A percentile compares a stretch with the other conserved stretches of the same genome.
Conservation (phyloP, 64 coral and sea anemone genomes). For the Stichodactyla helianthus region DNA sequence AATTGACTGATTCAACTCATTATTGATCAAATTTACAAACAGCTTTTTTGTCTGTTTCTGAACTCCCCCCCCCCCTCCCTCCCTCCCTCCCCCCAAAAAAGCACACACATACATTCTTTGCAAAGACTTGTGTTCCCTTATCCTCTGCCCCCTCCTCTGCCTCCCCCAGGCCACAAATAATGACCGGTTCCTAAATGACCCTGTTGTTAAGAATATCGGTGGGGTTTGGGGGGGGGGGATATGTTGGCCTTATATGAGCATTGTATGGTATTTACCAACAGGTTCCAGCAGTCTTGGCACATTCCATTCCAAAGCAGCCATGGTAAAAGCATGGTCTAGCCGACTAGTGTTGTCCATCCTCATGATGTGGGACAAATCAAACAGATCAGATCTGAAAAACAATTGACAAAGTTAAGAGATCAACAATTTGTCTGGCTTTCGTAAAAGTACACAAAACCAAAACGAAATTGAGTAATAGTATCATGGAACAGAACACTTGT, state of each 20-base stretch:
- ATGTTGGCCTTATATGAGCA: neutral
- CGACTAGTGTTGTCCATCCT: slow-evolving; percentile 1
- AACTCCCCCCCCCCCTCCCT: neutral
- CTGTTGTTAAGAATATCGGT: neutral
- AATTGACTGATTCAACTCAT: too few relatives aligned
- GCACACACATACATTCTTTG: neutral
- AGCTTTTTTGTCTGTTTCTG: too few relatives aligned
- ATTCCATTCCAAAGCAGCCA: slow-evolving; percentile 2
- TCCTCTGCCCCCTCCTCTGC: too few relatives aligned
- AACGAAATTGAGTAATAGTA: too few relatives aligned
- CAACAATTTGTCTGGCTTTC: neutral
- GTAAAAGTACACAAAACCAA: too few relatives aligned
- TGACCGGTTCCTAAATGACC: too few relatives aligned
- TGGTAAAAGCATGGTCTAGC: slow-evolving; percentile 8
- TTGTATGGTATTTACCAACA: neutral
- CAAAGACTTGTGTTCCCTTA: neutral
- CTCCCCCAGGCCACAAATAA: too few relatives aligned
- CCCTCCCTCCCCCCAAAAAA: neutral
- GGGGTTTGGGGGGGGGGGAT: neutral
- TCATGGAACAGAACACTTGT: too few relatives aligned
- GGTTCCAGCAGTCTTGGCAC: slow-evolving; percentile 14
- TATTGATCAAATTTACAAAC: too few relatives aligned
- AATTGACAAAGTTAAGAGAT: neutral
- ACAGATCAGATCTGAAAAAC: neutral
- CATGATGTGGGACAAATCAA: slow-evolving; percentile 3